A percentile compares a stretch with the other conserved stretches of the same genome.
phyloP scores from a whole-genome alignment of 2,888 invertebrate genomes.

The Oscheius onirici region DNA sequence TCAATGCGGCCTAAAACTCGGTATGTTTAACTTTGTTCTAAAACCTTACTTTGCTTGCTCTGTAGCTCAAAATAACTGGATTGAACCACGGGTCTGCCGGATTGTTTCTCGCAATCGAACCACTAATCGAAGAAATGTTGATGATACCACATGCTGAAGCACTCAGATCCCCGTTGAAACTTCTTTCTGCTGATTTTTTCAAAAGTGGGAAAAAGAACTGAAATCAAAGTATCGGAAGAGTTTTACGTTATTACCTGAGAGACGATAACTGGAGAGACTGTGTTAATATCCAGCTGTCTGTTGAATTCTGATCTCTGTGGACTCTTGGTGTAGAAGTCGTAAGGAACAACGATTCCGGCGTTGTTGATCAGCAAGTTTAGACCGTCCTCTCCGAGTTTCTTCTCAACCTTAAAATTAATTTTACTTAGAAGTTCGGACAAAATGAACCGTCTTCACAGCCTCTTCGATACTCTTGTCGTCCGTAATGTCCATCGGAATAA shows the following conservation, averaged over 20 bases:
- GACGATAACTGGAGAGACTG: not conserved
- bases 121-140: not conserved
- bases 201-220: not conserved
- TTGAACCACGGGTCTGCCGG: not conserved
- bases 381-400: not conserved
- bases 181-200: not conserved
- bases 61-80: not conserved
- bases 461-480: not conserved
- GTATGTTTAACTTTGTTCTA: not conserved
- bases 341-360: constrained; percentile 1
- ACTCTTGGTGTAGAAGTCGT: not conserved
- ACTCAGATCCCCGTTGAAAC: not conserved
- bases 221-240: not conserved
- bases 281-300: constrained; percentile 11
- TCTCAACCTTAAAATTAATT: not conserved
- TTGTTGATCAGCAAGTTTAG: constrained; percentile 21
- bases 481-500: not conserved
- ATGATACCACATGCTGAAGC: not conserved
- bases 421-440: not conserved
- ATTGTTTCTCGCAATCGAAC: not conserved
- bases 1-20: not conserved
- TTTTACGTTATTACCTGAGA: not conserved
- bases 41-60: not conserved
- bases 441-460: not conserved
- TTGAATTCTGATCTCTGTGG: not conserved